A percentile compares a stretch with the other conserved stretches of the same genome.
phyloP scores from a whole-genome alignment of 2,797 vertebrate species.

The Pipistrellus pipistrellus region DNA sequence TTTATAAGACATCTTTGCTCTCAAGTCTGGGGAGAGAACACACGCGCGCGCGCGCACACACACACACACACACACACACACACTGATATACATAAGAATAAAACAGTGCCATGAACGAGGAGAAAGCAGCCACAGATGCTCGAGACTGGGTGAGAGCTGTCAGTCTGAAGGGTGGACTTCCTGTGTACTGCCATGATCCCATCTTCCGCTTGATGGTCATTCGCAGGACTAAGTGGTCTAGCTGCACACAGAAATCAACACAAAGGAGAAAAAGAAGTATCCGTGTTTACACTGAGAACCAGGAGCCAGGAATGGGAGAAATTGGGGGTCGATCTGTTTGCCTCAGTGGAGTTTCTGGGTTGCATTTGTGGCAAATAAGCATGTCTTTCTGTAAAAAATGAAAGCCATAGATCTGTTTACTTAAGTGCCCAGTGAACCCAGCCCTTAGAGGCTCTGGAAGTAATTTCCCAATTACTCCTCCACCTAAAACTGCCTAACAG shows the following conservation, averaged over 20 bases:
- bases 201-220: neutral
- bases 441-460: neutral
- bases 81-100: neutral
- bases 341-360: constrained; percentile 13
- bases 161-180: constrained; percentile 1
- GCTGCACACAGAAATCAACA: constrained; percentile 7
- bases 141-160: neutral
- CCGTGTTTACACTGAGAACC: neutral
- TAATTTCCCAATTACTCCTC: too few relatives aligned
- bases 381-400: constrained; percentile 41
- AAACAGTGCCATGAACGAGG: neutral
- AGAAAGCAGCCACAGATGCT: neutral
- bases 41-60: neutral
- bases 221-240: constrained; percentile 18
- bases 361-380: constrained; percentile 11
- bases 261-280: constrained; percentile 42
- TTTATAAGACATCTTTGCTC: constrained; percentile 9
- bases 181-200: neutral
- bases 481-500: neutral
- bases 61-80: neutral
- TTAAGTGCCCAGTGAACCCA: neutral
- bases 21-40: neutral
- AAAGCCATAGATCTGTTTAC: constrained; percentile 16
- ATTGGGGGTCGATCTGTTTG: constrained; percentile 38
- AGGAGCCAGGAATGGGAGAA: neutral